Percentiles rank a stretch among this genome's conserved stretches.
Evolutionary conservation across 92 coral and sea anemone genomes (phyloP).

Genomic region (Diadumene lineata): DNA sequence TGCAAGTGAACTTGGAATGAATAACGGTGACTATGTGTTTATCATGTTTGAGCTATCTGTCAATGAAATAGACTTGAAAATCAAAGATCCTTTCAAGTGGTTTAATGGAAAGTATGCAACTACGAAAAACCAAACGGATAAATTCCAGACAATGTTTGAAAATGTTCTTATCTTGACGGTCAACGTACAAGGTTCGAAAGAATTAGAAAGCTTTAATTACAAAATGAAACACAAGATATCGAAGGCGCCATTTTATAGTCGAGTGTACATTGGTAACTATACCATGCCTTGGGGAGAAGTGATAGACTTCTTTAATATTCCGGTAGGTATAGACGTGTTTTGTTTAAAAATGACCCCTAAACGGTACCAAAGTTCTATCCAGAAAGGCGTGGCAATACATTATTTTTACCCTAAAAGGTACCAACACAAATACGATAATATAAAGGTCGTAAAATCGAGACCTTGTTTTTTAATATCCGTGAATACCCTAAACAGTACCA

Average conservation of each 20-base stretch:
- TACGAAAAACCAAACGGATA: slow-evolving; percentile 30
- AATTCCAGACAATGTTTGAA: slow-evolving; percentile 52
- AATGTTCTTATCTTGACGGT: slow-evolving; percentile 53
- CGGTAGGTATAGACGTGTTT: slow-evolving; percentile 34
- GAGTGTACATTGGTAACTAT: slow-evolving; percentile 33
- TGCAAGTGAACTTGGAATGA: slow-evolving; percentile 79
- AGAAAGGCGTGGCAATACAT: too few species aligned
- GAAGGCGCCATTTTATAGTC: slow-evolving; percentile 70
- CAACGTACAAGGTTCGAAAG: slow-evolving; percentile 44
- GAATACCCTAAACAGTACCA: too few species aligned
- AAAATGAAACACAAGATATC: slow-evolving; percentile 58
- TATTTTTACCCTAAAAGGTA: too few species aligned
- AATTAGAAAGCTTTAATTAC: slow-evolving; percentile 49
- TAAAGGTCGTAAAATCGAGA: too few species aligned
- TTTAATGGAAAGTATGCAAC: slow-evolving; percentile 30
- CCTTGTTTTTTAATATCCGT: too few species aligned
- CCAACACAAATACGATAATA: too few species aligned
- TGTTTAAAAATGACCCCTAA: too few species aligned
- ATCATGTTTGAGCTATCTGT: slow-evolving; percentile 59
- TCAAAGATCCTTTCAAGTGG: slow-evolving; percentile 30
- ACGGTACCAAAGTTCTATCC: too few species aligned
- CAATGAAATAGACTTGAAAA: slow-evolving; percentile 35
- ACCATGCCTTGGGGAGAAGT: slow-evolving; percentile 5
- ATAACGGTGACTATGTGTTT: slow-evolving; percentile 80
- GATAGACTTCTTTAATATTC: slow-evolving; percentile 4